These are phyloP conservation scores for Schizothorax lantsangensis DNA, from an alignment of 2,797 vertebrate species.

Conservation along the genomic window DNA sequence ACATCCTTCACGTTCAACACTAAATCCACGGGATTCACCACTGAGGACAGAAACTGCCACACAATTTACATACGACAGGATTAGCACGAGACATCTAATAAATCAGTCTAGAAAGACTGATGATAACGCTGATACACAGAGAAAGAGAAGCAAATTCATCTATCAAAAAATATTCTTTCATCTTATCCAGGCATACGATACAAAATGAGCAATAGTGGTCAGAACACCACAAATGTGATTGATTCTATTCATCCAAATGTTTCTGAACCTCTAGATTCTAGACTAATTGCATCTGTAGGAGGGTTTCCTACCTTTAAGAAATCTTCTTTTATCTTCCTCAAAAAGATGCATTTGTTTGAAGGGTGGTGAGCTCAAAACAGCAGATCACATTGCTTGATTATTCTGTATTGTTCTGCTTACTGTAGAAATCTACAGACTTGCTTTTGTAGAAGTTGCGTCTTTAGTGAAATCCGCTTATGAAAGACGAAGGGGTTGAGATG, in stretches of 20 bases:
- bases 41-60: constrained; percentile 22
- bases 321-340: constrained; percentile 56
- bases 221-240: background rate
- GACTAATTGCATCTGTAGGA: background rate
- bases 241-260: background rate
- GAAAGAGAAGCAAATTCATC: background rate
- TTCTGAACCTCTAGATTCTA: background rate
- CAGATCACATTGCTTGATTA: background rate
- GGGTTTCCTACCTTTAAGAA: constrained; percentile 56
- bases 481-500: constrained; percentile 48
- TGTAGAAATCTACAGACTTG: constrained; percentile 28
- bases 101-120: constrained; percentile 22
- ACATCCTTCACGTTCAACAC: constrained; percentile 34
- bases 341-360: constrained; percentile 62
- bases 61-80: constrained; percentile 33
- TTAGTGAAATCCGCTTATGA: constrained; percentile 31
- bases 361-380: background rate
- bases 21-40: constrained; percentile 18
- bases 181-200: background rate
- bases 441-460: constrained; percentile 23
- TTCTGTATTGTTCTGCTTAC: constrained; percentile 3
- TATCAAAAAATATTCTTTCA: background rate
- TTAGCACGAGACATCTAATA: constrained; percentile 1
- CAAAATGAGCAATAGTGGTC: background rate
- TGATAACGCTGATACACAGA: constrained; percentile 1